These are phyloP conservation scores for Fistularia tabacaria DNA, from an alignment of 2,797 vertebrate species.

Conservation along the genomic window DNA sequence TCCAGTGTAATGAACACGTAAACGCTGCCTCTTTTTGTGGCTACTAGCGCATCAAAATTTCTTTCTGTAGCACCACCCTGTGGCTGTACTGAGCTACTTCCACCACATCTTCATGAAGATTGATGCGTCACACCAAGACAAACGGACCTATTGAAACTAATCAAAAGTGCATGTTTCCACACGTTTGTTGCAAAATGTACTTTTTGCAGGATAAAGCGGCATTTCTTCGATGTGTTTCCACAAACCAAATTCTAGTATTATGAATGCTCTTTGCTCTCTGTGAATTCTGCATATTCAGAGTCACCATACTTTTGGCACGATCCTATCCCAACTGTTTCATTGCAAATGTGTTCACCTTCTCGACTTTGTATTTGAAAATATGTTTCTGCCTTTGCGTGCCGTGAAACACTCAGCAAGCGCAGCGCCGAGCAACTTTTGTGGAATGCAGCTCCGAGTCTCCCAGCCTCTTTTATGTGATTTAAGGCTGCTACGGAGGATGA, in stretches of 20 bases:
- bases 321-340: too few species aligned
- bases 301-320: too few species aligned
- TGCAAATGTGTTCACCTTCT: neutral
- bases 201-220: too few species aligned
- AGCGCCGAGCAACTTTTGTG: constrained; percentile 40
- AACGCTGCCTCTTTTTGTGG: constrained; percentile 28
- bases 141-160: neutral
- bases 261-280: too few species aligned
- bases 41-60: constrained; percentile 55
- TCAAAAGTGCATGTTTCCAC: too few species aligned
- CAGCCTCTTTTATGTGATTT: constrained; percentile 57
- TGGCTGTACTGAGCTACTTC: constrained; percentile 53
- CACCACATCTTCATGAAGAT: constrained; percentile 4
- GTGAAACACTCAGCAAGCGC: constrained; percentile 40
- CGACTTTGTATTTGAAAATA: constrained; percentile 7
- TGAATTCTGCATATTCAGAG: too few species aligned
- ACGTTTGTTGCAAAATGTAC: too few species aligned
- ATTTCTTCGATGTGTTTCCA: too few species aligned
- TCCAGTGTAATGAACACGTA: constrained; percentile 40
- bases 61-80: constrained; percentile 80
- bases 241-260: too few species aligned
- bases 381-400: constrained; percentile 23
- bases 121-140: constrained; percentile 15
- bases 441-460: constrained; percentile 57
- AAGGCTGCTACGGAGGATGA: constrained; percentile 52